phyloP scores from a whole-genome alignment of 1,140 invertebrate species.

The Ceratosolen solmsi region DNA sequence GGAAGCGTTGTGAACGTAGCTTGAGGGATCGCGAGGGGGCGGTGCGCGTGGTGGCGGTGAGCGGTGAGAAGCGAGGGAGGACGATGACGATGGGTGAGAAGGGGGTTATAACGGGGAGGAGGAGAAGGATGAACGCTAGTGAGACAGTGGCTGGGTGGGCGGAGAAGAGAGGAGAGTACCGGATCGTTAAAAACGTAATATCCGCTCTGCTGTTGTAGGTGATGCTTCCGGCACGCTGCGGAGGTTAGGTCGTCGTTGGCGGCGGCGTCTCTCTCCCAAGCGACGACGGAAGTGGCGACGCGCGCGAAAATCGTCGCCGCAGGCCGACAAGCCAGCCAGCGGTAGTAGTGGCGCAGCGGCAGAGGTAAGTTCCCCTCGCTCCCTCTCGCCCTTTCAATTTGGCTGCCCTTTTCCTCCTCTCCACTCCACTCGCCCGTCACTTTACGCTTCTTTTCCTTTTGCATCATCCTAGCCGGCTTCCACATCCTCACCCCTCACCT shows the following conservation, averaged over 20 bases:
- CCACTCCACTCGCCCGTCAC: background rate
- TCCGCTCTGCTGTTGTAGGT: conserved; percentile 65
- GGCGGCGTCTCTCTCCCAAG: conserved; percentile 43
- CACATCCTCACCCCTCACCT: too few relatives aligned
- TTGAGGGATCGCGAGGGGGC: too few relatives aligned
- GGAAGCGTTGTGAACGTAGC: too few relatives aligned
- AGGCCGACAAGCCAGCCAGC: conserved; percentile 68
- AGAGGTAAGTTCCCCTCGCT: conserved; percentile 62
- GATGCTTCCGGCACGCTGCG: conserved; percentile 63
- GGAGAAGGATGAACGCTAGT: background rate
- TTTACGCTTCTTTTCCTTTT: background rate
- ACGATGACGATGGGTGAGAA: too few relatives aligned
- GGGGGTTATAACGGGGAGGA: background rate
- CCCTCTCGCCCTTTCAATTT: conserved; percentile 35
- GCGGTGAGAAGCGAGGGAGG: too few relatives aligned
- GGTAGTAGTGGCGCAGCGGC: conserved; percentile 72
- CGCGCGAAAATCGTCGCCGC: conserved; percentile 65
- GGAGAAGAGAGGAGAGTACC: background rate
- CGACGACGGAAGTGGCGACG: conserved; percentile 63
- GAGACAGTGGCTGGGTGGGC: background rate
- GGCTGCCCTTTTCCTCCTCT: background rate
- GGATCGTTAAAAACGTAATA: conserved; percentile 60
- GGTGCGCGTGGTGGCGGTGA: too few relatives aligned
- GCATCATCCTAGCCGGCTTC: background rate
- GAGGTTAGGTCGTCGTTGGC: conserved; percentile 57